These are phyloP conservation scores for Spinibarbus caldwelli DNA, from an alignment of 2,797 vertebrate genomes.

Conservation along the genomic window DNA sequence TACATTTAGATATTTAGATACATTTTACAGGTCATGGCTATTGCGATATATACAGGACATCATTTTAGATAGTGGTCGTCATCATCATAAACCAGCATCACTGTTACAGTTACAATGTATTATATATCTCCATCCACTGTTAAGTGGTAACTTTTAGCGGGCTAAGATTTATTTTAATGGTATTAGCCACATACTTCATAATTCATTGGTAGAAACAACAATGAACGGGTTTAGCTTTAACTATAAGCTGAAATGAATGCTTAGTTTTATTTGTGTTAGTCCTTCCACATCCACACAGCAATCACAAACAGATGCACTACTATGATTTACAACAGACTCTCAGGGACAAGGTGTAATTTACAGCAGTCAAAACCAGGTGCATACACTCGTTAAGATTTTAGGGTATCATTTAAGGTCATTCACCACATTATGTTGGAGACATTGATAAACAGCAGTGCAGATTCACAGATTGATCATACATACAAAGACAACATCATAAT, in stretches of 20 bases:
- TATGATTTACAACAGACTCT: slow-evolving; percentile 27
- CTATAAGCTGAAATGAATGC: neutral
- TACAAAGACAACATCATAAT: slow-evolving; percentile 33
- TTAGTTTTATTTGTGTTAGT: neutral
- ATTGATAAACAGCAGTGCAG: slow-evolving; percentile 32
- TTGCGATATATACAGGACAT: slow-evolving; percentile 24
- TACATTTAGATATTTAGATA: slow-evolving; percentile 33
- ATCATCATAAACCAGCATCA: neutral
- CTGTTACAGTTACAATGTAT: neutral
- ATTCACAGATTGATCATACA: slow-evolving; percentile 43
- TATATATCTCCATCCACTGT: neutral
- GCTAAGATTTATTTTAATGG: neutral
- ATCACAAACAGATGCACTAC: slow-evolving; percentile 26
- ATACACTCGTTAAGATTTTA: slow-evolving; percentile 11
- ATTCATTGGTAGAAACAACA: neutral
- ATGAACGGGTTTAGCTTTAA: neutral
- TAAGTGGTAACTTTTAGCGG: neutral
- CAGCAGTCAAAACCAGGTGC: slow-evolving; percentile 18
- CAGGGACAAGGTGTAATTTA: slow-evolving; percentile 19
- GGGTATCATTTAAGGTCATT: slow-evolving; percentile 27
- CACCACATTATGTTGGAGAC: slow-evolving; percentile 26
- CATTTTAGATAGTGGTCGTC: neutral
- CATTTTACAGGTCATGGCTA: slow-evolving; percentile 30
- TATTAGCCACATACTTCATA: neutral
- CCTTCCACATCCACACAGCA: slow-evolving; percentile 35